A percentile compares a stretch with the other conserved stretches of the same genome.
phyloP scores from a whole-genome alignment of 2,888 invertebrate genomes.

The Andrena marginata region DNA sequence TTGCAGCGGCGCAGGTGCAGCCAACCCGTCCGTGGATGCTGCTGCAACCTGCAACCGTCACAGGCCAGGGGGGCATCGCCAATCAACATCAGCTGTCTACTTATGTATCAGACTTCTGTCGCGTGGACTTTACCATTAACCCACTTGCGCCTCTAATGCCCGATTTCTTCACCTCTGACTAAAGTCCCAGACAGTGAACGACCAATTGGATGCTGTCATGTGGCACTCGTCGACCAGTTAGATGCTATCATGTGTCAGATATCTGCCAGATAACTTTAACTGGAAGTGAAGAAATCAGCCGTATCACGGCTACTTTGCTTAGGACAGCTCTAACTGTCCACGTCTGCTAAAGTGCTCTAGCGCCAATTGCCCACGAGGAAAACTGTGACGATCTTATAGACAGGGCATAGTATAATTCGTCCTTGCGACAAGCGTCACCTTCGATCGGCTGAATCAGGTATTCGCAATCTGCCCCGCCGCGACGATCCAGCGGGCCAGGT shows the following conservation, averaged over 20 bases:
- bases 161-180: too few species aligned
- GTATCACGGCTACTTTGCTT: constrained; percentile 45
- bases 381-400: not conserved
- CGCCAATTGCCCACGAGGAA: not conserved
- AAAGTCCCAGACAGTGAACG: too few species aligned
- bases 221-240: too few species aligned
- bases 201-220: too few species aligned
- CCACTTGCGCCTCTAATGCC: constrained; percentile 74
- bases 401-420: not conserved
- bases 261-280: too few species aligned
- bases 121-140: constrained; percentile 69
- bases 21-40: constrained; percentile 33
- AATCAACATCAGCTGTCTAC: constrained; percentile 66
- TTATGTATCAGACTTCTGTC: constrained; percentile 42
- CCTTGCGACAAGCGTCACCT: not conserved
- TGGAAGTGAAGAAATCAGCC: too few species aligned
- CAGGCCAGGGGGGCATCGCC: constrained; percentile 61
- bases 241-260: too few species aligned
- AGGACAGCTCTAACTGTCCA: constrained; percentile 22
- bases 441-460: constrained; percentile 31
- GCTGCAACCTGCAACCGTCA: constrained; percentile 7
- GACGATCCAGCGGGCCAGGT: constrained; percentile 34
- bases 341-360: constrained; percentile 18
- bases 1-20: constrained; percentile 44
- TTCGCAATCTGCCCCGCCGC: constrained; percentile 25